These are phyloP conservation scores for Cisticola juncidis DNA, from an alignment of 2,113 vertebrate species.

Conservation along the genomic window DNA sequence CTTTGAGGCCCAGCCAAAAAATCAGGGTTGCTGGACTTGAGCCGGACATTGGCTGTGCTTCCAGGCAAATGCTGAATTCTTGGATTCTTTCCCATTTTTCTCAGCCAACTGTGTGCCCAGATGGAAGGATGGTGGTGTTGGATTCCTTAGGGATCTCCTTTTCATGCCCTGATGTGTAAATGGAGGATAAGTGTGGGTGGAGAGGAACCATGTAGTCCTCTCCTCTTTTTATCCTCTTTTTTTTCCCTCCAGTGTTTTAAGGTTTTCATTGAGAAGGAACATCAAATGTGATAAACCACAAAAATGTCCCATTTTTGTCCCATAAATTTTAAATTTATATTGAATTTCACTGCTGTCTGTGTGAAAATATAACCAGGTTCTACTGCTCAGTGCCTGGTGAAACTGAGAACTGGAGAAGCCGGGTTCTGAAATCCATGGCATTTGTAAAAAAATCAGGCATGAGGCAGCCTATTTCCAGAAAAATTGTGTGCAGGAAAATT, in stretches of 20 bases:
- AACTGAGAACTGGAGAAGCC: not conserved
- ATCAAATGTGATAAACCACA: not conserved
- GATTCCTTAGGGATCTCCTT: not conserved
- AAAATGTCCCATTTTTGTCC: not conserved
- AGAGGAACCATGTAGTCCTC: not conserved
- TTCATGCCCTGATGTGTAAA: not conserved
- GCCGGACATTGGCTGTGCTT: not conserved
- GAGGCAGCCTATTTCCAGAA: not conserved
- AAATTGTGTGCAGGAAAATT: not conserved
- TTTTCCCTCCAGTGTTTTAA: not conserved
- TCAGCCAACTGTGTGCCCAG: not conserved
- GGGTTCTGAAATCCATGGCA: not conserved
- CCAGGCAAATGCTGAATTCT: not conserved
- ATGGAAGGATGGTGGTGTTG: not conserved
- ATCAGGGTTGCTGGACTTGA: not conserved
- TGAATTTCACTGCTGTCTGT: not conserved
- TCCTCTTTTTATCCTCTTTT: too few species aligned
- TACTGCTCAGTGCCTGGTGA: not conserved
- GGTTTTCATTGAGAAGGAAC: not conserved
- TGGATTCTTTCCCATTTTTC: not conserved
- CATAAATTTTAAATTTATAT: not conserved
- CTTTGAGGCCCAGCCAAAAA: not conserved
- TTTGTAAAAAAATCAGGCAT: not conserved
- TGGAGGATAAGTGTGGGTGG: not conserved
- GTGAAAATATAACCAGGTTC: not conserved